Evolutionary conservation across 2,888 invertebrate genomes (phyloP), one percentile per base, ranked within the genome.

Genomic region (Lapara coniferarum): DNA sequence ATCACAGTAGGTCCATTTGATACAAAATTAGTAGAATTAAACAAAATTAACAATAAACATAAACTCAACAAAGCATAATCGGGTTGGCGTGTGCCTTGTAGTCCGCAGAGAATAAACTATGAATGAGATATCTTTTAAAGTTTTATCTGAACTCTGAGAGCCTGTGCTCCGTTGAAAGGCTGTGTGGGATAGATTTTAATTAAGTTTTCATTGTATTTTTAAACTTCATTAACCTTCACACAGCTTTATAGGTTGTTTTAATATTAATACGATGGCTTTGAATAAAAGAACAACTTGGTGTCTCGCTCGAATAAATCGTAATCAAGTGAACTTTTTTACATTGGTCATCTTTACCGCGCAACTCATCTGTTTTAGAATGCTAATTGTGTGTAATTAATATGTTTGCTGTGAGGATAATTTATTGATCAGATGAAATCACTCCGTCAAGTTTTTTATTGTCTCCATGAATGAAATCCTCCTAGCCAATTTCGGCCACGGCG

Each of bases 141-240:
- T 63, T 63, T 59, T 63, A 63, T 63, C 63, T 46, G 63, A 49
- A 63, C 49, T 19, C 44, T 46, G 12, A 10, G 49, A 63, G 63
- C 63, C 25, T 25, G 10, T 10, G 46, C 44, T 13, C 16, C 19
- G 59, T 19, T 63, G 49, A 19, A 63, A 63, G 63, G 19, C 63
- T 49, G 19, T 49, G 49, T 46, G 19, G 63, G 30, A 37, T 37
- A 14, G 46, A 46, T 63, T 63, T 63, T 49, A 63, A 63, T 63
- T 63, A 46, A 63, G 63, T 63, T 63, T 63, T 49, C 63, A 63
- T 63, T 63, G 46, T 63, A 19, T 63, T 63, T 63, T 63, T 49
- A 63, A 46, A 63, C 19, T 49, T 16, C 16, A 59, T 59, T 63
- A 49, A 49, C 49, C 49, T 49, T 63, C 12, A 16, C 19, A 19